Evolutionary conservation across 2,797 vertebrate genomes (phyloP), one percentile per base, ranked within the genome.

Genomic region (Telmatherina bonti): DNA sequence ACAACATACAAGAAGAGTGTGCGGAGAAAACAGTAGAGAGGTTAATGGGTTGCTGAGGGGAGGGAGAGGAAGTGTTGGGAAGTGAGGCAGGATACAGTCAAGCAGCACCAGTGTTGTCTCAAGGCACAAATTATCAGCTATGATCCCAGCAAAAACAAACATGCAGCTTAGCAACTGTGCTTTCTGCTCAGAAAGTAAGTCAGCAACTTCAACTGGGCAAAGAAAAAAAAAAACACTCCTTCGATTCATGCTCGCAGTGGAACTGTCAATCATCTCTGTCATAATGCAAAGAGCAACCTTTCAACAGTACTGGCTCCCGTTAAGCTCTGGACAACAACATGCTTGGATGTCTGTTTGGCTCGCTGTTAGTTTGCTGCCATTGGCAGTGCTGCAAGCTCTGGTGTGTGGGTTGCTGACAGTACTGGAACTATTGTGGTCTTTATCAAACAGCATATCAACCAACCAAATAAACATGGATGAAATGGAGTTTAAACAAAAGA

Each of bases 101-200:
- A 94, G 94, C 96, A 96, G 95, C 95, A 95, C 94, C 94, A 95
- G 94, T 94, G 93, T 92, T 89, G 92, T 92, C 76, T 69, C 67
- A 71, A 85, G 55, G 88, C 63, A 79, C 61, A 79, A 55, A 83
- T 69, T 38, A 76, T 63, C 64, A 62, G 79, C 83, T 78, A 70
- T 79, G 74, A 76, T 64, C 86, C 64, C 67, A 58, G 78, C 80
- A 62, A 70, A 62, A 69, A 87, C 82, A 83, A 73, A 81, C 90
- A 91, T 91, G 91, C 91, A 88, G 88, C 85, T 70, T 47, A 74
- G 80, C 83, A 85, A 76, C 75, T 72, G 80, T 87, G 83, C 90
- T 86, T 62, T 83, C 73, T 70, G 85, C 86, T 81, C 67, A 12
- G 75, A 92, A 94, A 92, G 94, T 92, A 95, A 96, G 92, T 93